Evolutionary conservation across 2,113 vertebrate genomes (phyloP).

Genomic region (Notarius quadriscutis): DNA sequence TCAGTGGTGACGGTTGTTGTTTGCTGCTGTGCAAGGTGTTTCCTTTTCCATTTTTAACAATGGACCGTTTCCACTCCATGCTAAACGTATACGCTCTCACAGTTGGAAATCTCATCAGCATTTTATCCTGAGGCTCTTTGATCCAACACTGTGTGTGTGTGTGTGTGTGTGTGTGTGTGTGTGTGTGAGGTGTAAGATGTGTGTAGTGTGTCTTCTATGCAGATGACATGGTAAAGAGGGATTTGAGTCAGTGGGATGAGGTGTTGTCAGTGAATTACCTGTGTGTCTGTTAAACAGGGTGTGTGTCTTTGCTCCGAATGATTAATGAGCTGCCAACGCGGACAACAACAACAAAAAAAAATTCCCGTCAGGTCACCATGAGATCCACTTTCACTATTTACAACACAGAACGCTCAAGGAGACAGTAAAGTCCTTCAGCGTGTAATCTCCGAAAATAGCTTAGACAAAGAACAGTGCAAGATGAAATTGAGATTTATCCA

Average conservation of each 20-base stretch:
- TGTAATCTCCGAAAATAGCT: not conserved
- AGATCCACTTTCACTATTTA: slow-evolving; percentile 22
- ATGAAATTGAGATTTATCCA: not conserved
- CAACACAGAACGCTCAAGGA: slow-evolving; percentile 25
- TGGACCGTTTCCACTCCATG: slow-evolving; percentile 68
- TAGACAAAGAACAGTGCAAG: not conserved
- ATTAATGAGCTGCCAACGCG: slow-evolving; percentile 61
- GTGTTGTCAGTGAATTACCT: not conserved
- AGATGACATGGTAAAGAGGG: not conserved
- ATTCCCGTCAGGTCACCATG: slow-evolving; percentile 38
- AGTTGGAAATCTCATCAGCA: slow-evolving; percentile 72
- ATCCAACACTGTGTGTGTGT: not conserved
- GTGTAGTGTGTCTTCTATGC: not conserved
- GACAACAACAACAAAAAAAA: slow-evolving; percentile 45
- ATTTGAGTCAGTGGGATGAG: slow-evolving; percentile 4
- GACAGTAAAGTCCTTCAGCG: not conserved
- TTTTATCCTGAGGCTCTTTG: slow-evolving; percentile 47
- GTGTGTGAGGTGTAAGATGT: not conserved
- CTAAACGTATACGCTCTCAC: slow-evolving; percentile 69
- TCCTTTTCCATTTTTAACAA: slow-evolving; percentile 72
- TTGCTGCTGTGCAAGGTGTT: slow-evolving; percentile 74
- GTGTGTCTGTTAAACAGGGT: slow-evolving; percentile 9
- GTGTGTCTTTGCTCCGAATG: slow-evolving; percentile 33
- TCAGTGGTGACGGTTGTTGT: slow-evolving; percentile 23
- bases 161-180: not conserved